A percentile compares a stretch with the other conserved stretches of the same genome.
Evolutionary conservation across 2,888 invertebrate species (phyloP).

Genomic region (Eledone cirrhosa): DNA sequence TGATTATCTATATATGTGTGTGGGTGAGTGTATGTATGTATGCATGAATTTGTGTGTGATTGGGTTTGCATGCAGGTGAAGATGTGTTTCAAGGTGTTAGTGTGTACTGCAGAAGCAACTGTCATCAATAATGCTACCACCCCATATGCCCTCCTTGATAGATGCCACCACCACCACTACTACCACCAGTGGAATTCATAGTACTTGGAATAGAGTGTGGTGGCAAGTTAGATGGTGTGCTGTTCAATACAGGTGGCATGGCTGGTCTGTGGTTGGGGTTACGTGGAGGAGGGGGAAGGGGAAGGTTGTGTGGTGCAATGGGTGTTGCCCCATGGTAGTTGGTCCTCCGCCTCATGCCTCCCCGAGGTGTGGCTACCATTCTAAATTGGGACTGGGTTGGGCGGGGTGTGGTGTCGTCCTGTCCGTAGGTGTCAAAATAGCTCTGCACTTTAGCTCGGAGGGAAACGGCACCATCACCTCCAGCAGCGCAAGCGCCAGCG

Average conservation of each 20-base stretch:
- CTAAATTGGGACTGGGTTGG: constrained; percentile 6
- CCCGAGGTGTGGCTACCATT: not conserved
- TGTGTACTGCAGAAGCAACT: too few relatives aligned
- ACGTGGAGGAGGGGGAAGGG: not conserved
- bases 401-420: constrained; percentile 29
- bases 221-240: not conserved
- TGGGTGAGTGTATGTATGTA: too few relatives aligned
- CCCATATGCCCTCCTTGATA: constrained; percentile 17
- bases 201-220: constrained; percentile 16
- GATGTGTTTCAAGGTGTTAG: too few relatives aligned
- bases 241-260: constrained; percentile 20
- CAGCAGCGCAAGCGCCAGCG: not conserved
- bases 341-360: constrained; percentile 4
- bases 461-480: constrained; percentile 29
- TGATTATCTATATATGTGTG: too few relatives aligned
- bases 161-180: constrained; percentile 19
- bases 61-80: too few relatives aligned
- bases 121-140: not conserved
- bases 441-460: constrained; percentile 42
- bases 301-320: constrained; percentile 5
- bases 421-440: constrained; percentile 38
- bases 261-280: constrained; percentile 5
- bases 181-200: not conserved
- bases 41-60: too few relatives aligned
- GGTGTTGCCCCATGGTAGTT: constrained; percentile 10